Percentiles rank a stretch among this genome's conserved stretches.
Evolutionary conservation across 2,797 vertebrate genomes (phyloP).

Genomic region (Myotis daubentonii): DNA sequence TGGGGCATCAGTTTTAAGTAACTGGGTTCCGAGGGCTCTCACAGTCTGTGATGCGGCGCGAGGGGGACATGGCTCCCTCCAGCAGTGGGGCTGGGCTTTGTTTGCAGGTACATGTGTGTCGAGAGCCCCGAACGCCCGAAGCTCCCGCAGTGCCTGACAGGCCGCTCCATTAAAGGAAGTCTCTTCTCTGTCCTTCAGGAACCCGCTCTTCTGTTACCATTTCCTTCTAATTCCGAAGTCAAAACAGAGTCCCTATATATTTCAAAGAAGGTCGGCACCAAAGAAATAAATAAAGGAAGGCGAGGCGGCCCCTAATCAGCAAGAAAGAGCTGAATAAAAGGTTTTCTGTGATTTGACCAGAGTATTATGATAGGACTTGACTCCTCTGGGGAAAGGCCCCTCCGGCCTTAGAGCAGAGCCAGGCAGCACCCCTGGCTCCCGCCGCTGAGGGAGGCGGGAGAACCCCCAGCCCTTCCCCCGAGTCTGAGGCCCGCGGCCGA

Average conservation of each 20-base stretch:
- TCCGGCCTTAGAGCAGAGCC: background rate
- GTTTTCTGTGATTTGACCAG: background rate
- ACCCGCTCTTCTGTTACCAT: background rate
- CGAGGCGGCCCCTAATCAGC: background rate
- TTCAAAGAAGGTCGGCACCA: constrained; percentile 25
- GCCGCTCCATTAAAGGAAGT: background rate
- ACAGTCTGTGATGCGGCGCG: background rate
- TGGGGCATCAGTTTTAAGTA: background rate
- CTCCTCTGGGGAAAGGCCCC: background rate
- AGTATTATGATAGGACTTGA: background rate
- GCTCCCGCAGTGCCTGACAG: background rate
- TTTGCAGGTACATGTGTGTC: background rate
- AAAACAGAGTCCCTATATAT: background rate
- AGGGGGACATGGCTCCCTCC: background rate
- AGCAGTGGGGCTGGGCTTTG: background rate
- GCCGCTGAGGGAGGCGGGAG: background rate
- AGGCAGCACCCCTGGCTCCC: background rate
- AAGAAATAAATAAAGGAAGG: constrained; percentile 6
- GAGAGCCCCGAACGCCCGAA: background rate
- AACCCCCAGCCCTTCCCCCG: background rate
- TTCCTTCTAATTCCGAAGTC: constrained; percentile 11
- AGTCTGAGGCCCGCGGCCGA: background rate
- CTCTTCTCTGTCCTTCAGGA: constrained; percentile 18
- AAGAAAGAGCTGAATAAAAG: background rate
- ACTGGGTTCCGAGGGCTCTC: background rate